Base-by-base conservation (phyloP, 1,140 invertebrate species). In the Penaeus japonicus region DNA sequence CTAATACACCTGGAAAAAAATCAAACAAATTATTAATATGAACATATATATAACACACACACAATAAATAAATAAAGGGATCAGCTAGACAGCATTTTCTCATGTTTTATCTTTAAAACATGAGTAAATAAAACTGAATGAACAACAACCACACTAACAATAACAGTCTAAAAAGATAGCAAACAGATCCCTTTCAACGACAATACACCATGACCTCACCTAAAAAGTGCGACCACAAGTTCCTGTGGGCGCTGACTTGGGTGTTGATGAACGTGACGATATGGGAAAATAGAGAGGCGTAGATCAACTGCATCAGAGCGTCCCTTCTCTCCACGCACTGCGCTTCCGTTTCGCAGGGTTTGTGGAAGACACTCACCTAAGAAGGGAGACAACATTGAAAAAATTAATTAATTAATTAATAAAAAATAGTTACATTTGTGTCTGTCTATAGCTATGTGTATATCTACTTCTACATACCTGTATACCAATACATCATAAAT, bases 1-100 rank as follows among this genome's bases (percentile, higher is more conserved):
- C 96, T 90, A 96, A 92, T 86, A 94, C 84, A 85, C 87, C 84
- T 89, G 73, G 39, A 89, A 80, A 35, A 30, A 85, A 80, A 73
- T n/a, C n/a, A n/a, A 84, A 27, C 22, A 54, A 73, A 53, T n/a
- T n/a, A n/a, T n/a, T n/a, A n/a, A n/a, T n/a, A n/a, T n/a, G n/a
- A n/a, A n/a, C n/a, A n/a, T n/a, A n/a, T n/a, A n/a, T n/a, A n/a
- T n/a, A n/a, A n/a, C n/a, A n/a, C n/a, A n/a, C n/a, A n/a, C n/a
- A n/a, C n/a, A 0, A 47, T 4, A 47, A 47, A 47, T 47, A 47
- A 47, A 47, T 47, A 15, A 47, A 47, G 10, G 47, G 10, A 47
- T 47, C 47, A 47, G 10, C 47, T 47, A 47, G 15, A 47, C 15
- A 15, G 47, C 15, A 47, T 7, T 12, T 47, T 47, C 47, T 47